A percentile compares a stretch with the other conserved stretches of the same genome.
These are phyloP conservation scores for Lota lota DNA, from an alignment of 2,113 vertebrate genomes.

Conservation along the genomic window DNA sequence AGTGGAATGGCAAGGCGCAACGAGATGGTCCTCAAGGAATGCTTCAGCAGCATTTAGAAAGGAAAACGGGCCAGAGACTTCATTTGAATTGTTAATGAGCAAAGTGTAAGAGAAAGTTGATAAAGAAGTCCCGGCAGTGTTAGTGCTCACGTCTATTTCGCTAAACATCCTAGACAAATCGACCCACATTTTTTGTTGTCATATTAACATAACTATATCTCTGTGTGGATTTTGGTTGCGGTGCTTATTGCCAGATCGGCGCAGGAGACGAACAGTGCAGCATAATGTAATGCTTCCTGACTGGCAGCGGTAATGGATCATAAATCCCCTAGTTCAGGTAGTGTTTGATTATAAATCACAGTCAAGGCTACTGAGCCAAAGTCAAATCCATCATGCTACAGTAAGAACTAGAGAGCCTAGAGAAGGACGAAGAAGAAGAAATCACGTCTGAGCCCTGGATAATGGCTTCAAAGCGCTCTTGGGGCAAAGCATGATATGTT, in stretches of 20 bases:
- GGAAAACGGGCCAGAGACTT: too few relatives aligned
- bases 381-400: slow-evolving; percentile 65
- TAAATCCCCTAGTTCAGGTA: slow-evolving; percentile 68
- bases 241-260: slow-evolving; percentile 16
- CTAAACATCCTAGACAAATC: too few relatives aligned
- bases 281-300: slow-evolving; percentile 65
- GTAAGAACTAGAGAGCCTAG: slow-evolving; percentile 47
- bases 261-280: slow-evolving; percentile 51
- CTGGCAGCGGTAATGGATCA: slow-evolving; percentile 69
- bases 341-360: slow-evolving; percentile 72
- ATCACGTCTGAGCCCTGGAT: slow-evolving; percentile 38
- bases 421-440: slow-evolving; percentile 36
- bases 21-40: too few relatives aligned
- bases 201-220: slow-evolving; percentile 29
- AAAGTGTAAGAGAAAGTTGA: too few relatives aligned
- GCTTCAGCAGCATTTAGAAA: too few relatives aligned
- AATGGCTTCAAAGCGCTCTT: slow-evolving; percentile 25
- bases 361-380: slow-evolving; percentile 52
- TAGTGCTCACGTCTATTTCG: too few relatives aligned
- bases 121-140: too few relatives aligned
- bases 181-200: not conserved
- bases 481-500: not conserved
- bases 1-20: too few relatives aligned
- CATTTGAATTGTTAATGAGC: too few relatives aligned
- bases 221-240: slow-evolving; percentile 32